phyloP scores from a whole-genome alignment of 2,113 vertebrate species.

The Rhinopomastus cyanomelas region DNA sequence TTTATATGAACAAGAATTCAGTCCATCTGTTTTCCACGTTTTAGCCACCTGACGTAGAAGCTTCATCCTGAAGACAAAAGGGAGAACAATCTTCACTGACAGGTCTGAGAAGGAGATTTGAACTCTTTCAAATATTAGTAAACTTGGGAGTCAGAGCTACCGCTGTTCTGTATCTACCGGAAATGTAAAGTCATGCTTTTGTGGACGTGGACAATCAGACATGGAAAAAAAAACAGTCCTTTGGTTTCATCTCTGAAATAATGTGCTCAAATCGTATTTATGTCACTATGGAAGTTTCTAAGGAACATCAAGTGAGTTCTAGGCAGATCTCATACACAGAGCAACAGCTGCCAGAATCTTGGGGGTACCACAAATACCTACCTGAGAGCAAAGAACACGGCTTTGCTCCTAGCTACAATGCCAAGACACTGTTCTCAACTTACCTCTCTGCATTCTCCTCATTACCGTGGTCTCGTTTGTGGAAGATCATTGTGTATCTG shows the following conservation, averaged over 20 bases:
- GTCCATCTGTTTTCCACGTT: slow-evolving; percentile 87
- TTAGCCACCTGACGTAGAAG: slow-evolving; percentile 80
- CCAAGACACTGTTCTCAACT: slow-evolving; percentile 4
- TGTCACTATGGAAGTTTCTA: background rate
- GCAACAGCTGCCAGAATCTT: background rate
- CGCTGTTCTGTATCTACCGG: background rate
- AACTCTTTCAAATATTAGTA: background rate
- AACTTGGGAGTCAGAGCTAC: background rate
- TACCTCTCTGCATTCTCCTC: slow-evolving; percentile 87
- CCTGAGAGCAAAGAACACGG: background rate
- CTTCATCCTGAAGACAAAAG: slow-evolving; percentile 82
- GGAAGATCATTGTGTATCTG: slow-evolving; percentile 96
- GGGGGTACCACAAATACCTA: background rate
- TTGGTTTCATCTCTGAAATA: background rate
- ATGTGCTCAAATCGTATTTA: background rate
- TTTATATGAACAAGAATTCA: slow-evolving; percentile 88
- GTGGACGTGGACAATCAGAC: background rate
- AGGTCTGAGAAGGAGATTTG: background rate
- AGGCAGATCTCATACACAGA: background rate
- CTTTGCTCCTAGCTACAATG: background rate
- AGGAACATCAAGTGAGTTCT: background rate
- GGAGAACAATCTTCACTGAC: background rate
- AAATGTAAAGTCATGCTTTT: background rate
- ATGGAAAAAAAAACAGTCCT: background rate
- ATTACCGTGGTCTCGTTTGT: slow-evolving; percentile 90